phyloP scores from a whole-genome alignment of 2,797 vertebrate species.

The Microctenopoma steveboyesi region DNA sequence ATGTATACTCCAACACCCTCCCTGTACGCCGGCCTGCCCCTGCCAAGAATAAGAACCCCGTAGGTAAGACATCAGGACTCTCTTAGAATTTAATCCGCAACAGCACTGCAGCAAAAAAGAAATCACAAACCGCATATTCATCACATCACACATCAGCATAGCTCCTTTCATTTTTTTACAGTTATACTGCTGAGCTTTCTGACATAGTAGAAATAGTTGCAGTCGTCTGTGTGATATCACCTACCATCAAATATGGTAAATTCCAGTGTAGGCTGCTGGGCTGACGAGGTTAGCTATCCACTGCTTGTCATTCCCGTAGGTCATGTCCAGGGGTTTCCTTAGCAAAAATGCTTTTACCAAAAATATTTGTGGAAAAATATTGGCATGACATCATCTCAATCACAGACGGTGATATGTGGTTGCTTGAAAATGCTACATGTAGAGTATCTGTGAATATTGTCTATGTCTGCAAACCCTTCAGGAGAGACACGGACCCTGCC shows the following conservation, averaged over 20 bases:
- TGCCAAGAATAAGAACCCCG: conserved; percentile 92
- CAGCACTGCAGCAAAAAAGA: neutral
- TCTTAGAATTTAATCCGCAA: neutral
- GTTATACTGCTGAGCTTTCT: neutral
- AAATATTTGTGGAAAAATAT: neutral
- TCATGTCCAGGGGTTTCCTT: neutral
- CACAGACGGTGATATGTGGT: neutral
- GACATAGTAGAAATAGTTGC: neutral
- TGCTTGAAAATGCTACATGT: neutral
- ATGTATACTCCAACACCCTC: conserved; percentile 98
- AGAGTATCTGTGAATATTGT: neutral
- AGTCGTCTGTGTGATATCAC: neutral
- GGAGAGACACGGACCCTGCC: conserved; percentile 97
- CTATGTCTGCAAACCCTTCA: conserved; percentile 56
- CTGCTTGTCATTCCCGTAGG: neutral
- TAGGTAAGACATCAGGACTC: conserved; percentile 67
- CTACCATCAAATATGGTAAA: neutral
- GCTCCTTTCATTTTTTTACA: neutral
- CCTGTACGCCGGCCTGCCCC: conserved; percentile 95
- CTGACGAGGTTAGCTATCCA: neutral
- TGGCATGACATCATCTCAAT: neutral
- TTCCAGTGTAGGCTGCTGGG: neutral
- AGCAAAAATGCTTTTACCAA: neutral
- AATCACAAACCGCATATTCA: neutral
- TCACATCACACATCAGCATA: neutral